A percentile compares a stretch with the other conserved stretches of the same genome.
phyloP scores from a whole-genome alignment of 2,888 invertebrate species.

The Galerucella nymphaeae region DNA sequence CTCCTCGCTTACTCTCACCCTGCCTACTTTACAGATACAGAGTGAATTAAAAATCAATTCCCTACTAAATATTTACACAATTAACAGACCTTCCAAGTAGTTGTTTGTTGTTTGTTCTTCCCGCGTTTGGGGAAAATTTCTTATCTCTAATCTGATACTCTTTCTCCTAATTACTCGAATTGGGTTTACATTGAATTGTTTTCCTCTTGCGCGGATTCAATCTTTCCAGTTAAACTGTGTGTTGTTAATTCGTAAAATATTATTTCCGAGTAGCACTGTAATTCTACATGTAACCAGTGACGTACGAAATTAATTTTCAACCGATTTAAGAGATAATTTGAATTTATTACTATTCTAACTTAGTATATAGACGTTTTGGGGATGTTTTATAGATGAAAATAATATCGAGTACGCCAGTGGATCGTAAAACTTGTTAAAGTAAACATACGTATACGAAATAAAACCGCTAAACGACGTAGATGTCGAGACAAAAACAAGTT shows the following conservation, averaged over 20 bases:
- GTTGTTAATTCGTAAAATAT: constrained; percentile 9
- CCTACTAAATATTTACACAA: no score
- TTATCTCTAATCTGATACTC: neutral
- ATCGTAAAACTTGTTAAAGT: neutral
- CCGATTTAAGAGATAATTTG: neutral
- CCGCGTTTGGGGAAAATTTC: no score
- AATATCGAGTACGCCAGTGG: neutral
- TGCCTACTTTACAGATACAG: no score
- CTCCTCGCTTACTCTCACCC: no score
- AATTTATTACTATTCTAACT: neutral
- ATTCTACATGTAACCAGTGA: neutral
- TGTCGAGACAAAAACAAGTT: constrained; percentile 30
- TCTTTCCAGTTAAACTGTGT: neutral
- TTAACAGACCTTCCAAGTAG: no score
- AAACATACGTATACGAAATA: constrained; percentile 22
- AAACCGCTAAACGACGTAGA: constrained; percentile 20
- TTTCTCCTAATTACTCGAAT: constrained; percentile 10
- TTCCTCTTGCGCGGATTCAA: constrained; percentile 1
- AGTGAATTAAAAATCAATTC: no score
- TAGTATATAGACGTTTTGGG: no score
- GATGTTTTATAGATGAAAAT: neutral
- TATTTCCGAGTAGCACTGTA: neutral
- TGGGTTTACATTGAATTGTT: constrained; percentile 13
- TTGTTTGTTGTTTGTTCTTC: no score
- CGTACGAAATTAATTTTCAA: neutral